Evolutionary conservation across 1,140 invertebrate genomes (phyloP), one percentile per base, ranked within the genome.

Genomic region (Patella vulgata): DNA sequence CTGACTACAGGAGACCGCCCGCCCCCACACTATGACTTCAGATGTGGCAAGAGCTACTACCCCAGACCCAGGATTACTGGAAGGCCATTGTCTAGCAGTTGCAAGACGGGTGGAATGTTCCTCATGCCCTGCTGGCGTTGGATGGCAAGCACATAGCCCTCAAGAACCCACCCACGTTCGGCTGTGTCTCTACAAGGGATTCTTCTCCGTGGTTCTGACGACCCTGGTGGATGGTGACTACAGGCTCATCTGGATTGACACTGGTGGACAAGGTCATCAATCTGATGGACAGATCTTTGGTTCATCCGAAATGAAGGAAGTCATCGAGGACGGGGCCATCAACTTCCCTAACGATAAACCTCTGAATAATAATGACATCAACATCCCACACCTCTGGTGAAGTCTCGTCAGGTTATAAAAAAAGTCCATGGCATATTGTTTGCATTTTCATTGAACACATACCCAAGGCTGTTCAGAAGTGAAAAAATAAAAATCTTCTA

Each of bases 81-180:
- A 55, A 33, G n/a, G 43, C 31, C 21, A 52, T 63, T 57, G 52
- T 51, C n/a, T 1, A 59, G 77, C 33, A 74, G 28, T 85, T 85
- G 64, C 44, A 73, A 44, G 51, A 71, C 25, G 58, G 55, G 36
- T 84, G 81, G 81, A 74, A 85, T 62, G 76, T 84, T 62, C 81
- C 83, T 14, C 78, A 82, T 61, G 84, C 79, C 64, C 31, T 65
- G 3, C 82, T 80, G 8, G 77, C 75, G 9, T 46, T 85, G 4
- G 84, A 85, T 73, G 80, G 82, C 1, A 83, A 84, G 59, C 82
- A 82, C 65, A 48, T 84, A 9, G 25, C 42, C 25, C 79, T 85
- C 36, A 68, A 77, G 57, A 66, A 71, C 48, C 81, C 81, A 53
- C 28, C 56, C 55, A 68, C 79, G 33, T 64, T 47, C 52, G 75